A percentile compares a stretch with the other conserved stretches of the same genome.
These are phyloP conservation scores for Setophaga petechia DNA, from an alignment of 2,113 vertebrate genomes.

Conservation along the genomic window DNA sequence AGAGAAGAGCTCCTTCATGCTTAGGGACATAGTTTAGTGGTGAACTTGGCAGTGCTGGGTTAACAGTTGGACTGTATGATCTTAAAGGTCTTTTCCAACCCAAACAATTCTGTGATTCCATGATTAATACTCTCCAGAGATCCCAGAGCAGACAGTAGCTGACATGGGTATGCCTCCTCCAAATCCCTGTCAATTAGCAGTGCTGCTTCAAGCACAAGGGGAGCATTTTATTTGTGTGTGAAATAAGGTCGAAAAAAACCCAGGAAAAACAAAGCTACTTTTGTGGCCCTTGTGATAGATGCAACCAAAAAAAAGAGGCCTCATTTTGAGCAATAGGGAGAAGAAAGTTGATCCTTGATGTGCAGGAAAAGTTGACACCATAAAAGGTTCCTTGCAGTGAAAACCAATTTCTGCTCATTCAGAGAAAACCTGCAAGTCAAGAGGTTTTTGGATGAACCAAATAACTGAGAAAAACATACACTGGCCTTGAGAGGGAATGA, in stretches of 20 bases:
- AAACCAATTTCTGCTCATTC: not conserved
- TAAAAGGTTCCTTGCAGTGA: not conserved
- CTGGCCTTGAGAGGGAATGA: not conserved
- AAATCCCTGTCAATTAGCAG: not conserved
- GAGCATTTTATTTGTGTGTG: no score
- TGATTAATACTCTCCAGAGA: not conserved
- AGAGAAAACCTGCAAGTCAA: not conserved
- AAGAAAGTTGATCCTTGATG: not conserved
- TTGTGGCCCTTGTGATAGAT: not conserved
- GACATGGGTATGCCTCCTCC: not conserved
- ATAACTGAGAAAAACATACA: not conserved
- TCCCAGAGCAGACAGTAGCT: not conserved
- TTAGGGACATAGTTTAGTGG: not conserved
- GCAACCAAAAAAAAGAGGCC: not conserved
- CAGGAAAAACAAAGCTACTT: not conserved
- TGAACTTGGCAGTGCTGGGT: not conserved
- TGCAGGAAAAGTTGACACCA: rapidly evolving
- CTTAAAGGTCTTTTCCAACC: not conserved
- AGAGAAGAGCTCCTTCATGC: not conserved
- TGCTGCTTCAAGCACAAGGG: not conserved
- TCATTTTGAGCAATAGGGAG: not conserved
- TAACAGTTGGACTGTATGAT: not conserved
- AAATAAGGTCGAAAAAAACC: not conserved
- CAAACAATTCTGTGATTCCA: not conserved
- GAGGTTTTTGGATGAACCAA: not conserved